A percentile compares a stretch with the other conserved stretches of the same genome.
phyloP scores from a whole-genome alignment of 2,797 vertebrate species.

The Hirundo rustica region DNA sequence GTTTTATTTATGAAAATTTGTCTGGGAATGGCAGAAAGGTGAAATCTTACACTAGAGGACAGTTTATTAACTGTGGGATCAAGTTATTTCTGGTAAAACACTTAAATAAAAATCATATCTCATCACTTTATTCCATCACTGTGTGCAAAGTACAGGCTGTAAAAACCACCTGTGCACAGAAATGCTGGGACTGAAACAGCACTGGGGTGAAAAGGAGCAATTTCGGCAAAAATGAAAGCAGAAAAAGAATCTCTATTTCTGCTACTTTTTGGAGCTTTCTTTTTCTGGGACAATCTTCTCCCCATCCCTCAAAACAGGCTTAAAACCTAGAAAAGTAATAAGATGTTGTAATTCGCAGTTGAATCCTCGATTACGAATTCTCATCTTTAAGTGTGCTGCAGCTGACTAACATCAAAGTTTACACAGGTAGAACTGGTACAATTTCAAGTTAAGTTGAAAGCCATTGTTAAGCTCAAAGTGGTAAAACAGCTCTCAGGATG shows the following conservation, averaged over 20 bases:
- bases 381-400: neutral
- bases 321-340: neutral
- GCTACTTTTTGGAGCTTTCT: neutral
- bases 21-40: conserved; percentile 43
- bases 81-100: conserved; percentile 45
- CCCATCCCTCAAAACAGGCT: neutral
- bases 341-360: neutral
- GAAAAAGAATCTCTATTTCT: neutral
- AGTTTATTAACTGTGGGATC: conserved; percentile 34
- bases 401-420: neutral
- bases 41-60: conserved; percentile 9
- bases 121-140: conserved; percentile 19
- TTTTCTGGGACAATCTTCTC: neutral
- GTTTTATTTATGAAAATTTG: conserved; percentile 22
- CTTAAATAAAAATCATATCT: conserved; percentile 40
- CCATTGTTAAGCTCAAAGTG: neutral
- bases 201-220: neutral
- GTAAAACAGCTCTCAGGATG: neutral
- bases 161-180: conserved; percentile 50
- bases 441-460: neutral
- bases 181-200: neutral
- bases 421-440: neutral
- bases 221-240: neutral
- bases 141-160: neutral
- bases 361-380: neutral